Conservation (phyloP, 2,888 invertebrate species). For the Diloba caeruleocephala region DNA sequence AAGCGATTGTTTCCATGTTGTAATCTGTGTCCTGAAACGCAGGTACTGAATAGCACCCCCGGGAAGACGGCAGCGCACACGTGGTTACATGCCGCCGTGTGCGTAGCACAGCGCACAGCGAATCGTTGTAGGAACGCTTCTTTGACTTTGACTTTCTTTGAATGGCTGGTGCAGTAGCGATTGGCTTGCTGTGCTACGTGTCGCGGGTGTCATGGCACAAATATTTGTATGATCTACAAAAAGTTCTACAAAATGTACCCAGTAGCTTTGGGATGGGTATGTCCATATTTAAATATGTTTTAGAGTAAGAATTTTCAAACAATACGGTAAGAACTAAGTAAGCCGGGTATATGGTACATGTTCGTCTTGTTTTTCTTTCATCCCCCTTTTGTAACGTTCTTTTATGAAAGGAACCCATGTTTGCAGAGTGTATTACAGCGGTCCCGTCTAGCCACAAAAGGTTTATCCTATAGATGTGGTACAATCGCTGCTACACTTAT, state of each 20-base stretch:
- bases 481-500: slow-evolving; percentile 38
- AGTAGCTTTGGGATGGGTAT: not conserved
- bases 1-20: no score
- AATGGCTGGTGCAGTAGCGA: no score
- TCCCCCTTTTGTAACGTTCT: slow-evolving; percentile 63
- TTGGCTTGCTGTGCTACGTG: no score
- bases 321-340: slow-evolving; percentile 40
- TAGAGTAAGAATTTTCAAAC: slow-evolving; percentile 30
- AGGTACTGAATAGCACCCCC: no score
- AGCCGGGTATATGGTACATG: slow-evolving; percentile 48
- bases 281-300: slow-evolving; percentile 24
- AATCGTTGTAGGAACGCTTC: no score
- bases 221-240: no score
- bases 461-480: slow-evolving; percentile 52
- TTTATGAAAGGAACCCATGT: slow-evolving; percentile 67
- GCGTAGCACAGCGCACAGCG: no score
- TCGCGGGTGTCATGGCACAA: no score
- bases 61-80: no score
- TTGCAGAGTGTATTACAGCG: slow-evolving; percentile 66
- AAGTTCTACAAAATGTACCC: not conserved
- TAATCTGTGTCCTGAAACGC: no score
- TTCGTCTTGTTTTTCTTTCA: slow-evolving; percentile 64
- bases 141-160: no score
- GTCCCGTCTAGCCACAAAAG: slow-evolving; percentile 64
- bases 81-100: no score